Evolutionary conservation across 2,888 invertebrate genomes (phyloP).

Genomic region (Vannuccia rotundouncinata): DNA sequence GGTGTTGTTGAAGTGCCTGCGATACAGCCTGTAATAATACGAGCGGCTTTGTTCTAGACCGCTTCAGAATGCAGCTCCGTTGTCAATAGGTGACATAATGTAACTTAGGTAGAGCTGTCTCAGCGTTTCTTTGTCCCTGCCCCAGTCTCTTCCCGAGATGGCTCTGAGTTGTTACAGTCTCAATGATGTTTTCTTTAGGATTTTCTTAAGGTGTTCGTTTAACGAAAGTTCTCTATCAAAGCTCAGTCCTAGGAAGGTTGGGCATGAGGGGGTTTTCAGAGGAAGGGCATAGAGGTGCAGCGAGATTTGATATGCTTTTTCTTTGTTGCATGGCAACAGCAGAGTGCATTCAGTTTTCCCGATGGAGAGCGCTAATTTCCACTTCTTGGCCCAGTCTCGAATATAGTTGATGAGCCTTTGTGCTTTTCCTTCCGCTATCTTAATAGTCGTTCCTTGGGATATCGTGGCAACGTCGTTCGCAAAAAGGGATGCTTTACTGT

Average conservation of each 20-base stretch:
- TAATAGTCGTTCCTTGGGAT: not conserved
- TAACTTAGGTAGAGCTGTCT: not conserved
- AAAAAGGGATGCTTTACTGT: not conserved
- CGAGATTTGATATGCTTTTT: not conserved
- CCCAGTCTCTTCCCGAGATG: not conserved
- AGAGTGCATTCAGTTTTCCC: constrained; percentile 11
- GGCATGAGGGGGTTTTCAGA: not conserved
- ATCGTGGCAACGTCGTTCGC: constrained; percentile 5
- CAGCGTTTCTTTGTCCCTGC: not conserved
- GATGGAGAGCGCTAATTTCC: not conserved
- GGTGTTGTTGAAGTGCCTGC: not conserved
- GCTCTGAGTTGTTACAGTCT: not conserved
- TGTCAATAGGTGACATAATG: not conserved
- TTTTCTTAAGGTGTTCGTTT: not conserved
- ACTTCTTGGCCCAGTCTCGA: not conserved
- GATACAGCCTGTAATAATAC: not conserved
- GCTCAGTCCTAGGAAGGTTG: not conserved
- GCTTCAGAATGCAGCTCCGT: constrained; percentile 12
- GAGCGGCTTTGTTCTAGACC: not conserved
- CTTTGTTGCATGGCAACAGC: not conserved
- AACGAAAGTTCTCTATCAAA: constrained; percentile 5
- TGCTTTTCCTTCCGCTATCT: not conserved
- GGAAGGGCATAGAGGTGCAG: not conserved
- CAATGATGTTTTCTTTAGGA: not conserved
- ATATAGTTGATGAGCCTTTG: not conserved